Base-by-base conservation (phyloP, 1,140 invertebrate species). In the Drosophila setifemur region DNA sequence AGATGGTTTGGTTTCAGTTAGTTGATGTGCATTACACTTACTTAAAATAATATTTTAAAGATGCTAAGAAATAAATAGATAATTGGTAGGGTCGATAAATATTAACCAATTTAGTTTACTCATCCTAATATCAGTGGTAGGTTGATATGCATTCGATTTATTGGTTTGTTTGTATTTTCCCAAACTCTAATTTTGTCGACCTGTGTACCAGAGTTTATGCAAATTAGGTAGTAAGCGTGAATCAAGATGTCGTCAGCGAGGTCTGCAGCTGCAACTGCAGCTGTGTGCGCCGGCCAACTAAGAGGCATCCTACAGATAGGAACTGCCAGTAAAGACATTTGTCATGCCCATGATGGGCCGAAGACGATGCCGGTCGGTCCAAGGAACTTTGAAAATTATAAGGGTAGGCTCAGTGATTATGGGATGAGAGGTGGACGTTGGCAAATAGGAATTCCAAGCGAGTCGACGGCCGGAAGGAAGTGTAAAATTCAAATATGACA, bases 401-500 rank as follows among this genome's bases (percentile, higher is more conserved):
- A 85, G 67, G 71, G 71, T 66, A 68, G 71, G 53, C 64, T 68
- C 78, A 75, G 58, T 43, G 49, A 49, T 35, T 39, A 58, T 64
- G 14, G 43, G 69, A 53, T 58, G 79, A 82, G 18, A 9, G 52
- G 16, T 4, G 44, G 28, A 8, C 8, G 40, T 21, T 44, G 33
- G 33, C 81, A 81, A 81, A 83, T 86, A 86, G 81, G 81, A 85
- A 79, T 74, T 85, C 60, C 71, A 64, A 63, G 71, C 60, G 71
- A 71, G 67, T 43, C 55, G 66, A 86, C 72, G 74, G 87, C 81
- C 81, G 82, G 81, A 86, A 86, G 81, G 81, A 86, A 86, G 81
- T 86, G 81, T 86, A 86, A 86, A 86, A 86, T 86, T 86, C 81
- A 86, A 86, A 86, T 86, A 86, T 86, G 81, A 86, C 81, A 86